Evolutionary conservation across 2,888 invertebrate species (phyloP).

Genomic region (Hypomecis punctinalis): DNA sequence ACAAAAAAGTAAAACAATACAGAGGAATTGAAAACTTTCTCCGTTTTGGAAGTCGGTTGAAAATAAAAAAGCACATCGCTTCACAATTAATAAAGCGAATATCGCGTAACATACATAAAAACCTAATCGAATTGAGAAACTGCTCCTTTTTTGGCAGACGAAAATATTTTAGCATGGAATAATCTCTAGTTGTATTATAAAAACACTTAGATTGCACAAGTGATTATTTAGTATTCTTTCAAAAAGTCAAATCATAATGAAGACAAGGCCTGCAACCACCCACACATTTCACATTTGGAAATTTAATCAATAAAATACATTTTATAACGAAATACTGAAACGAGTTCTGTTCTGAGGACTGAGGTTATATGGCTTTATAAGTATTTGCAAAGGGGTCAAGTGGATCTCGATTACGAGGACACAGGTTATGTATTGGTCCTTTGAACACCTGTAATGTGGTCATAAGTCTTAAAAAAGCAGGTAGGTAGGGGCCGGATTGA

Average conservation of each 20-base stretch:
- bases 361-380: constrained; percentile 32
- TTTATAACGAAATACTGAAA: constrained; percentile 29
- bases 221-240: not conserved
- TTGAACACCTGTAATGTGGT: not conserved
- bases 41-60: too few relatives aligned
- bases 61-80: too few relatives aligned
- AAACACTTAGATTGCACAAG: not conserved
- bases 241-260: not conserved
- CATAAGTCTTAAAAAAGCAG: not conserved
- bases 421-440: constrained; percentile 22
- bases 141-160: too few relatives aligned
- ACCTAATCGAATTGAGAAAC: too few relatives aligned
- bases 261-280: constrained; percentile 24
- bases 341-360: constrained; percentile 22
- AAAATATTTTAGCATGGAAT: not conserved
- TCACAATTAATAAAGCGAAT: too few relatives aligned
- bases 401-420: constrained; percentile 41
- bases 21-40: too few relatives aligned
- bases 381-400: constrained; percentile 41
- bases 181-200: too few relatives aligned
- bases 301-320: constrained; percentile 17
- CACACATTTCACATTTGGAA: constrained; percentile 25
- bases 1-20: too few relatives aligned
- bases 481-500: not conserved
- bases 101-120: too few relatives aligned